Evolutionary conservation across 2,113 vertebrate genomes (phyloP).

Genomic region (Lynx canadensis): DNA sequence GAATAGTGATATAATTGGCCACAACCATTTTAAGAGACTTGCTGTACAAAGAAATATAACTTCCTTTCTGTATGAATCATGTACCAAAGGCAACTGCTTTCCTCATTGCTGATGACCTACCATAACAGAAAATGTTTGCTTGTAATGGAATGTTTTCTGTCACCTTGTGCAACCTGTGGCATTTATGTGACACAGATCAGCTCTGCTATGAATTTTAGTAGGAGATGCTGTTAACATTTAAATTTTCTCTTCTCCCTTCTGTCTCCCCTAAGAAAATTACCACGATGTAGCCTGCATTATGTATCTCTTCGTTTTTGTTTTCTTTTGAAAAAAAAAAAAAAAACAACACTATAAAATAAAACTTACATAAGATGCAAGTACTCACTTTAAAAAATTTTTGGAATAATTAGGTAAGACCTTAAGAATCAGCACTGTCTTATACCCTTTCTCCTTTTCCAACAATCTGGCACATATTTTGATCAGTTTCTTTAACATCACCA

Average conservation of each 20-base stretch:
- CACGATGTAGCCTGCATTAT: neutral
- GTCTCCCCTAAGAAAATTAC: constrained; percentile 1
- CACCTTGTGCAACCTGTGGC: neutral
- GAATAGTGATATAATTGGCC: neutral
- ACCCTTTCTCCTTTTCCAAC: neutral
- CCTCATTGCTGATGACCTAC: constrained; percentile 10
- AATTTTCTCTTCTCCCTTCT: neutral
- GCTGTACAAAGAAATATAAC: constrained; percentile 50
- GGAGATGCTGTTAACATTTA: neutral
- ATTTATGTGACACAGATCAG: constrained; percentile 2
- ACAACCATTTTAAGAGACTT: constrained; percentile 21
- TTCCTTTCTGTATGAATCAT: constrained; percentile 61
- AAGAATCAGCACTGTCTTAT: neutral
- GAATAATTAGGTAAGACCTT: neutral
- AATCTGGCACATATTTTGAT: neutral
- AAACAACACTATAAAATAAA: neutral
- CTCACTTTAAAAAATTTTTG: neutral
- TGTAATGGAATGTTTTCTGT: neutral
- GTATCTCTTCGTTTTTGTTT: constrained; percentile 2
- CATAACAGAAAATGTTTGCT: neutral
- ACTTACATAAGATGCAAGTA: neutral
- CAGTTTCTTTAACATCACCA: neutral
- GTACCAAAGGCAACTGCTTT: constrained; percentile 9
- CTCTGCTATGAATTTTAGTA: neutral
- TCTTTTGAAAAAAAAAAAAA: neutral